phyloP scores from a whole-genome alignment of 2,113 vertebrate genomes.

The Epinephelus lanceolatus region DNA sequence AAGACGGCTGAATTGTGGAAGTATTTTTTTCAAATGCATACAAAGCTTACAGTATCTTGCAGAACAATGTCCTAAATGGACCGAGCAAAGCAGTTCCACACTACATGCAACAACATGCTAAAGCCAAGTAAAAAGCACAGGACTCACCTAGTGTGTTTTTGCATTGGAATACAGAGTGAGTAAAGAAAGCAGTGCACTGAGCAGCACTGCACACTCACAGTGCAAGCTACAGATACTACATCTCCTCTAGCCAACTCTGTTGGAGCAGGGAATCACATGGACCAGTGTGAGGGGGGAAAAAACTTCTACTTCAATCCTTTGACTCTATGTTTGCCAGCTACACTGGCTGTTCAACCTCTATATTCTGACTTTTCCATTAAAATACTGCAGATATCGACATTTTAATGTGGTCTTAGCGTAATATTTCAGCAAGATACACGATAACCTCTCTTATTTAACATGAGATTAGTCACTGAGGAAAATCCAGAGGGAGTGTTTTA shows the following conservation, averaged over 20 bases:
- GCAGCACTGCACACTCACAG: conserved; percentile 79
- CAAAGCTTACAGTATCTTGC: background rate
- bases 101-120: conserved; percentile 7
- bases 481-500: background rate
- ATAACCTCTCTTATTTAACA: background rate
- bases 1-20: background rate
- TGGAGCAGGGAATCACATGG: conserved; percentile 84
- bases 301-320: conserved; percentile 71
- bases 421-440: background rate
- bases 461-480: background rate
- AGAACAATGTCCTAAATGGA: background rate
- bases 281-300: conserved; percentile 69
- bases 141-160: conserved; percentile 85
- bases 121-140: conserved; percentile 17
- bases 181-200: conserved; percentile 63
- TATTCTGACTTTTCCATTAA: background rate
- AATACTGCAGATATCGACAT: background rate
- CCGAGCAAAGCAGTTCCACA: background rate
- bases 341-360: conserved; percentile 14
- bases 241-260: conserved; percentile 75
- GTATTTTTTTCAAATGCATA: background rate
- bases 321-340: conserved; percentile 63
- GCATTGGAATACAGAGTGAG: conserved; percentile 82
- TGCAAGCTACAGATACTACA: conserved; percentile 67
- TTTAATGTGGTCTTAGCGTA: background rate